A percentile compares a stretch with the other conserved stretches of the same genome.
Evolutionary conservation across 2,888 invertebrate species (phyloP).

Genomic region (Stomorhina lunata): DNA sequence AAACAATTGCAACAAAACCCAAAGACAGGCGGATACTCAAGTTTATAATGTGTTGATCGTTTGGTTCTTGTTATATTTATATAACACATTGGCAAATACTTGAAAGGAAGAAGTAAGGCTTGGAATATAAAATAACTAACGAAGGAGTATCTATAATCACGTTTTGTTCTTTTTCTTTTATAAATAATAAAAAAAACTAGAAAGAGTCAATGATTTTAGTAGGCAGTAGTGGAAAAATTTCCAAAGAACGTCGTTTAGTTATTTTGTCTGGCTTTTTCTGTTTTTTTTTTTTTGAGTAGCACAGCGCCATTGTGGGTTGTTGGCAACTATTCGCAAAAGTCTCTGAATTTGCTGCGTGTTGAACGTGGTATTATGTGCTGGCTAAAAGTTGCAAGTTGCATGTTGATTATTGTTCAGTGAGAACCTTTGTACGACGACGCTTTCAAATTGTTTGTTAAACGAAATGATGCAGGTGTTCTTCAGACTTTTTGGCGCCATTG

Average conservation of each 20-base stretch:
- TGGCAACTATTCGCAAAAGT: neutral
- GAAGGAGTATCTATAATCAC: conserved; percentile 54
- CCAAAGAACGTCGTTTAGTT: conserved; percentile 24
- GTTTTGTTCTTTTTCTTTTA: conserved; percentile 41
- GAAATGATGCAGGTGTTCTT: conserved; percentile 73
- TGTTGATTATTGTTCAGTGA: conserved; percentile 17
- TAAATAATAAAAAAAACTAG: conserved; percentile 10
- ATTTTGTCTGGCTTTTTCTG: conserved; percentile 28
- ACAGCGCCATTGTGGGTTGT: conserved; percentile 64
- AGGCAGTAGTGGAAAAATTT: conserved; percentile 13
- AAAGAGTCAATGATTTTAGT: conserved; percentile 20
- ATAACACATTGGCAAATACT: conserved; percentile 17
- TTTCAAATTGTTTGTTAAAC: conserved; percentile 57
- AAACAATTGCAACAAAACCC: conserved; percentile 18
- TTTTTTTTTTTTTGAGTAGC: neutral
- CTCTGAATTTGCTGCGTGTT: conserved; percentile 26
- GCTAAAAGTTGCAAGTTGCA: conserved; percentile 43
- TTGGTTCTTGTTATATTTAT: conserved; percentile 53
- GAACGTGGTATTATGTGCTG: conserved; percentile 7
- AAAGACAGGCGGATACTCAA: conserved; percentile 30
- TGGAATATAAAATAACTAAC: conserved; percentile 34
- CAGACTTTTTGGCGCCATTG: conserved; percentile 74
- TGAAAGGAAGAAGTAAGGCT: conserved; percentile 42
- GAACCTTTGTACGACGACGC: conserved; percentile 53
- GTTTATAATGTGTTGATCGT: conserved; percentile 63